Base-by-base conservation (phyloP, 2,113 vertebrate genomes). In the Bufo gargarizans region DNA sequence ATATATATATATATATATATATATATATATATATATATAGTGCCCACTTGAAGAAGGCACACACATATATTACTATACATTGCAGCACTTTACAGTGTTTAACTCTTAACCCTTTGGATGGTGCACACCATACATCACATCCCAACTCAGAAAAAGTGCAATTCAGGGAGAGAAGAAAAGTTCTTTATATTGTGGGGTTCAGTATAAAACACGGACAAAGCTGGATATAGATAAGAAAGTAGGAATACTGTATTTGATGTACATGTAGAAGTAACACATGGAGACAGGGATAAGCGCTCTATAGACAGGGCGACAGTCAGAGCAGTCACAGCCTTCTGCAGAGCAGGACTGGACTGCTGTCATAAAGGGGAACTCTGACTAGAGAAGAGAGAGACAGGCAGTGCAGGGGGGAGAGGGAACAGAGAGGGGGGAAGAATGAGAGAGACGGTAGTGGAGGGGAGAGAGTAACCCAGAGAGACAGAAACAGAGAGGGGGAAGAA, bases 231-330 rank as follows among this genome's bases (percentile, higher is more conserved):
- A 95, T 96, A 97, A 95, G 94, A 97, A 97, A 99, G 97, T 97
- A 93, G 93, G 95, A 97, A 97, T 97, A 96, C 95, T 97, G 96
- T 97, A 97, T 98, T 98, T 97, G 95, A 96, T 97, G 95, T 96
- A 96, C 97, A 97, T 97, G 96, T 96, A 97, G 95, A 76, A 97
- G 96, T 96, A 97, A 96, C 95, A 96, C 95, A 95, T 94, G 95
- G 96, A 97, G 96, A 97, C 96, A 97, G 91, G 95, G 94, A 94
- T 95, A 96, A 97, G 96, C 95, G 95, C 96, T 95, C 94, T 94
- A 96, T 9, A 49, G 91, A 91, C 93, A 49, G 95, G 95, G 95
- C 94, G 95, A 95, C 95, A 96, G 94, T 95, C 91, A 95, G 95
- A 95, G 93, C 92, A 95, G 12, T 96, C 93, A 95, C 94, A 93